Conservation (phyloP, 2,888 invertebrate genomes). For the Brassicogethes aeneus region DNA sequence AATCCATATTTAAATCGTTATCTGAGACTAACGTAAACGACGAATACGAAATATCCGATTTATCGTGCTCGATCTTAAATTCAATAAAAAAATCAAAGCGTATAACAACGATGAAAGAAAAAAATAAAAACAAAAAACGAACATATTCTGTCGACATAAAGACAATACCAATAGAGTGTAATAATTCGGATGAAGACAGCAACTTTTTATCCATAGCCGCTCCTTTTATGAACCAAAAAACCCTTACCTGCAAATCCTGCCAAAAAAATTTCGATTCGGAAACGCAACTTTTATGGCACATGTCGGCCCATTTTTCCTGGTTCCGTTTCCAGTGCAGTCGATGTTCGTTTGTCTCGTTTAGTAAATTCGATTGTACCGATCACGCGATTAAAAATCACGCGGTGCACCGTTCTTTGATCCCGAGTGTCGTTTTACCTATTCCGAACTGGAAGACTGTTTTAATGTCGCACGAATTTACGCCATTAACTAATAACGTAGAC, state of each 20-base stretch:
- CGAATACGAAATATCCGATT: no score
- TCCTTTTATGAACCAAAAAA: not conserved
- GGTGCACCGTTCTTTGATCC: slow-evolving; percentile 42
- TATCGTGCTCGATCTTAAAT: no score
- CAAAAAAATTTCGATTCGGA: no score
- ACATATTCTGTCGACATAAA: no score
- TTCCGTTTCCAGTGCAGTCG: slow-evolving; percentile 66
- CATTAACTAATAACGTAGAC: slow-evolving; percentile 15
- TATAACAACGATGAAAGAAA: no score
- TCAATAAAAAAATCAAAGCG: no score
- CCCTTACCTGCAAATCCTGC: not conserved
- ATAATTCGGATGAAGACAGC: not conserved
- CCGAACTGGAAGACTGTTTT: slow-evolving; percentile 31
- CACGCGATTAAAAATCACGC: slow-evolving; percentile 57
- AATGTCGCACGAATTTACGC: slow-evolving; percentile 27
- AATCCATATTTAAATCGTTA: no score
- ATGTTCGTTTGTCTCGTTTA: slow-evolving; percentile 61
- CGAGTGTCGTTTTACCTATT: slow-evolving; percentile 32
- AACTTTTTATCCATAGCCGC: not conserved
- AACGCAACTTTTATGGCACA: slow-evolving; percentile 51
- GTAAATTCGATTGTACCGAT: slow-evolving; percentile 54
- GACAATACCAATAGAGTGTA: no score
- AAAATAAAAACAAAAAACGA: no score
- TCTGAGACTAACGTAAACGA: no score
- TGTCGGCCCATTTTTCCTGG: slow-evolving; percentile 61